phyloP scores from a whole-genome alignment of 1,140 invertebrate genomes.

The Drosophila micromelanica region DNA sequence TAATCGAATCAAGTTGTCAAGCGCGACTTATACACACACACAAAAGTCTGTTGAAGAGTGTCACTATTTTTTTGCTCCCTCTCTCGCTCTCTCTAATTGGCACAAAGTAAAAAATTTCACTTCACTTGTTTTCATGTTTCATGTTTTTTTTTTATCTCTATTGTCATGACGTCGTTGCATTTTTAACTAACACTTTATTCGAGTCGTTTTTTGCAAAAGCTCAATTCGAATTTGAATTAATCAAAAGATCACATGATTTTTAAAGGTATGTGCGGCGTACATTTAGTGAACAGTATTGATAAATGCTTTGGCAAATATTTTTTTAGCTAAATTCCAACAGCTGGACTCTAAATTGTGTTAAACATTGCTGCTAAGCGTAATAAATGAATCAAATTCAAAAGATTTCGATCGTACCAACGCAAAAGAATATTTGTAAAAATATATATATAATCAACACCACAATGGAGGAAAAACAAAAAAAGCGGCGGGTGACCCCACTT shows the following conservation, averaged over 20 bases:
- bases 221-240: conserved; percentile 9
- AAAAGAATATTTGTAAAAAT: neutral
- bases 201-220: conserved; percentile 10
- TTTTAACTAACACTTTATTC: conserved; percentile 17
- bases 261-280: neutral
- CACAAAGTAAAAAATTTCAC: conserved; percentile 43
- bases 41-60: conserved; percentile 31
- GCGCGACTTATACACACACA: conserved; percentile 38
- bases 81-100: conserved; percentile 14
- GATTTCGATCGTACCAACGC: conserved; percentile 20
- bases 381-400: conserved; percentile 3
- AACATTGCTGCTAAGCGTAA: neutral
- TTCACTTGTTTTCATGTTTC: conserved; percentile 45
- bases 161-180: conserved; percentile 52
- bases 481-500: conserved; percentile 17
- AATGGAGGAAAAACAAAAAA: conserved; percentile 2
- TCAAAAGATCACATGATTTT: conserved; percentile 43
- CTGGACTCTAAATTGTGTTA: conserved; percentile 1
- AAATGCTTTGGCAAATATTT: conserved; percentile 29
- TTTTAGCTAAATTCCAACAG: conserved; percentile 11
- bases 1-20: conserved; percentile 46
- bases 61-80: conserved; percentile 26
- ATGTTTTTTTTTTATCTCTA: conserved; percentile 2
- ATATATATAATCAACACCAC: conserved; percentile 1
- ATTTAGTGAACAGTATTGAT: conserved; percentile 24